Evolutionary conservation across 1,140 invertebrate species (phyloP).

Genomic region (Araneus ventricosus): DNA sequence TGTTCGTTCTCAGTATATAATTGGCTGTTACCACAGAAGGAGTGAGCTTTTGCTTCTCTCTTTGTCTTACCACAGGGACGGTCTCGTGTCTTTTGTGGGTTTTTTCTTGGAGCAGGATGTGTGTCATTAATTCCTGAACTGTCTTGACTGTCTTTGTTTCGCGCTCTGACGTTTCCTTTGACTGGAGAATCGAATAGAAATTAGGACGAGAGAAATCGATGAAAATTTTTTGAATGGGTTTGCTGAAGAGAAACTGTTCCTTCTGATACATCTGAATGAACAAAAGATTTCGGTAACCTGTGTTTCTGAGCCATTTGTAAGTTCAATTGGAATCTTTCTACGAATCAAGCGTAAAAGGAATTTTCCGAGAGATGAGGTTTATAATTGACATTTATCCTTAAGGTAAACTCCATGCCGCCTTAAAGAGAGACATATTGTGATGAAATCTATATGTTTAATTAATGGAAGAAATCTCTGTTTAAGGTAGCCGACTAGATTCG

Average conservation of each 20-base stretch:
- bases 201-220: neutral
- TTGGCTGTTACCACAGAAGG: conserved; percentile 47
- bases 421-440: too few species aligned
- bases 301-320: neutral
- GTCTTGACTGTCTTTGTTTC: conserved; percentile 23
- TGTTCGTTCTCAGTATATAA: conserved; percentile 49
- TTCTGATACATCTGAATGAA: neutral
- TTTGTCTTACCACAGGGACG: neutral
- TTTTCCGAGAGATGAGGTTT: too few species aligned
- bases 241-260: neutral
- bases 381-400: too few species aligned
- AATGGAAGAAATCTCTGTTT: too few species aligned
- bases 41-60: conserved; percentile 21
- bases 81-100: conserved; percentile 13
- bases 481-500: too few species aligned
- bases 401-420: too few species aligned
- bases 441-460: too few species aligned
- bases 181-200: conserved; percentile 50
- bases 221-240: neutral
- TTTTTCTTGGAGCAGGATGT: neutral
- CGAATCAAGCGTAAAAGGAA: too few species aligned
- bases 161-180: conserved; percentile 12
- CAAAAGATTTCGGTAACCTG: neutral
- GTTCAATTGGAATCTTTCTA: too few species aligned
- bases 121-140: conserved; percentile 4